A percentile compares a stretch with the other conserved stretches of the same genome.
Evolutionary conservation across 1,140 invertebrate genomes (phyloP).

Genomic region (Uloborus diversus): DNA sequence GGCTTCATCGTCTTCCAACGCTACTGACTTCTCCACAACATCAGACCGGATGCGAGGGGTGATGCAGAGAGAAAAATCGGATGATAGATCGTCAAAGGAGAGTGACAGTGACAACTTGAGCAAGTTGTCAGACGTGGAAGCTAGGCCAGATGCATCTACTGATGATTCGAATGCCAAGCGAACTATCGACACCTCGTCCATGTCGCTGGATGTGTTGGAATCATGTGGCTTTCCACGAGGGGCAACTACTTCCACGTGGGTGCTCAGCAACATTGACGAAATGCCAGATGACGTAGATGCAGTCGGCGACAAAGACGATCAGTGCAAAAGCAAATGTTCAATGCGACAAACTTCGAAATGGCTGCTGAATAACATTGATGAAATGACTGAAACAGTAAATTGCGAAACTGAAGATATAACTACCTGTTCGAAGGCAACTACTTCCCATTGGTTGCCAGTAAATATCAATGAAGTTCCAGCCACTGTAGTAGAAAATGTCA

Average conservation of each 20-base stretch:
- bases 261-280: slow-evolving; percentile 40
- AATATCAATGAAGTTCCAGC: slow-evolving; percentile 25
- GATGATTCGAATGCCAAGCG: slow-evolving; percentile 27
- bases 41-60: slow-evolving; percentile 33
- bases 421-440: neutral
- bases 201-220: slow-evolving; percentile 27
- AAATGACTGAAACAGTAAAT: slow-evolving; percentile 34
- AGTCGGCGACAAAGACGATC: neutral
- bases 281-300: slow-evolving; percentile 34
- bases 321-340: no score
- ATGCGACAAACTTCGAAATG: slow-evolving; percentile 2
- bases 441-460: slow-evolving; percentile 5
- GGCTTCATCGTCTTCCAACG: slow-evolving; percentile 42
- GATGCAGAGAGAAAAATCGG: slow-evolving; percentile 49
- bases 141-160: slow-evolving; percentile 16
- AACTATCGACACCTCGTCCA: slow-evolving; percentile 21
- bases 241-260: slow-evolving; percentile 17
- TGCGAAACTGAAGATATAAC: neutral
- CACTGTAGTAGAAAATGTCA: no score
- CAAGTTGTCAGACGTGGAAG: slow-evolving; percentile 40
- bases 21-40: slow-evolving; percentile 42
- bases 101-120: slow-evolving; percentile 52
- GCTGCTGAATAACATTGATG: slow-evolving; percentile 42
- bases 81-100: slow-evolving; percentile 47
- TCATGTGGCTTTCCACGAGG: neutral